Percentiles rank a stretch among this genome's conserved stretches.
These are phyloP conservation scores for Phalacrocorax carbo DNA, from an alignment of 2,113 vertebrate species.

Conservation along the genomic window DNA sequence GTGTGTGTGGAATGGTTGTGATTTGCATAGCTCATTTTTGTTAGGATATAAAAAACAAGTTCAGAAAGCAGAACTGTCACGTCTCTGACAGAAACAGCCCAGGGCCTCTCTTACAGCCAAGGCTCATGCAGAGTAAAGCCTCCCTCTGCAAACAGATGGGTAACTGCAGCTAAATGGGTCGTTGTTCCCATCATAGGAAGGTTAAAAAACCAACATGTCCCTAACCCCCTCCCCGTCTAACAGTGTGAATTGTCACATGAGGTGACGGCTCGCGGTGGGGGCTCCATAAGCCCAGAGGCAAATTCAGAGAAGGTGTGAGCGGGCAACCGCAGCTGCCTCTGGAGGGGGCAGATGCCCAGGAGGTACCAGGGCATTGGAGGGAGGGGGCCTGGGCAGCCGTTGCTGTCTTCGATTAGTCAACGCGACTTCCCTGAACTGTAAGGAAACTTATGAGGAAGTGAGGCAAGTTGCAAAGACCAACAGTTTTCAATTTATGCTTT, in stretches of 20 bases:
- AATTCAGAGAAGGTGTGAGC: background rate
- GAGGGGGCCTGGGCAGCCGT: background rate
- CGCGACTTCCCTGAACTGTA: accelerated
- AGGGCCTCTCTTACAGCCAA: background rate
- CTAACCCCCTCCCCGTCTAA: background rate
- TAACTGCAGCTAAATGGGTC: background rate
- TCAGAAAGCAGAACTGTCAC: background rate
- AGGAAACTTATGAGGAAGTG: background rate
- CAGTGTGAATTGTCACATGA: background rate
- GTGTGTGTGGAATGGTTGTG: background rate
- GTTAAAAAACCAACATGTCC: background rate
- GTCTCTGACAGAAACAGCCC: background rate
- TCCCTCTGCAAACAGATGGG: background rate
- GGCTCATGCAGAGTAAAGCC: background rate
- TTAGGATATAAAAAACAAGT: background rate
- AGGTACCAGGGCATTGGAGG: background rate
- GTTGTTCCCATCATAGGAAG: background rate
- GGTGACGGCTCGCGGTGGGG: background rate
- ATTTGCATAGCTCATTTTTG: background rate
- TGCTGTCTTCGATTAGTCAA: background rate
- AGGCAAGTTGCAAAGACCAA: background rate
- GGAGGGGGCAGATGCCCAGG: background rate
- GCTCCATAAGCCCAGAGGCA: background rate
- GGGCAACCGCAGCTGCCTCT: background rate
- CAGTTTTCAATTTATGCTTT: background rate